Percentiles rank a stretch among this genome's conserved stretches.
Conservation (phyloP, 2,888 invertebrate species). For the Galeruca laticollis region DNA sequence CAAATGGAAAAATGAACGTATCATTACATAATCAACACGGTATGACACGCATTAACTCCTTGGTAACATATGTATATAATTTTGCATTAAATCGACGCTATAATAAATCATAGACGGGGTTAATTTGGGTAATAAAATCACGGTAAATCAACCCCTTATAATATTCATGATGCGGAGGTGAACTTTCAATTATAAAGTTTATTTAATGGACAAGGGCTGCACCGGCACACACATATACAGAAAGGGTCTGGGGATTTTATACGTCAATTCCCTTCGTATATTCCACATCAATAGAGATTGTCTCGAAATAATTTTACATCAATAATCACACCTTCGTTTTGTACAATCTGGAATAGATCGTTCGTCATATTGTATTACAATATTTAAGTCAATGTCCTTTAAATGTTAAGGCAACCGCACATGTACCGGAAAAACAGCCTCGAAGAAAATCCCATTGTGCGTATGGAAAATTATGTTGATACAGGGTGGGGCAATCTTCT, state of each 20-base stretch:
- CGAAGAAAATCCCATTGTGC: too few species aligned
- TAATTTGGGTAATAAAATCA: slow-evolving; percentile 19
- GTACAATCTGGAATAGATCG: too few species aligned
- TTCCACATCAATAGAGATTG: slow-evolving; percentile 2
- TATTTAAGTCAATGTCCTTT: too few species aligned
- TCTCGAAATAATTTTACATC: background rate
- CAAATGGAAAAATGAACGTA: too few species aligned
- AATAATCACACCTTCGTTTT: too few species aligned
- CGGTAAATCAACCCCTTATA: slow-evolving; percentile 26
- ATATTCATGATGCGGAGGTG: slow-evolving; percentile 25
- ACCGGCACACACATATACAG: background rate
- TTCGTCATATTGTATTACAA: too few species aligned
- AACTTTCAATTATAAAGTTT: slow-evolving; percentile 42
- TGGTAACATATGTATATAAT: slow-evolving; percentile 11
- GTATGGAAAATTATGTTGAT: too few species aligned
- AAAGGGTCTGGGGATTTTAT: slow-evolving; percentile 27
- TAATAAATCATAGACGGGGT: slow-evolving; percentile 14
- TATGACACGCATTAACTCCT: background rate
- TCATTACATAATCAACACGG: background rate
- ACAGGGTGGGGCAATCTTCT: too few species aligned
- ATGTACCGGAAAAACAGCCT: too few species aligned
- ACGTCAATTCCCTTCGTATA: slow-evolving; percentile 37
- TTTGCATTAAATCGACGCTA: slow-evolving; percentile 1
- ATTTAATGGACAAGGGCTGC: slow-evolving; percentile 39
- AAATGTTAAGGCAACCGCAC: too few species aligned